Evolutionary conservation across 2,888 invertebrate species (phyloP).

Genomic region (Mimumesa dahlbomi): DNA sequence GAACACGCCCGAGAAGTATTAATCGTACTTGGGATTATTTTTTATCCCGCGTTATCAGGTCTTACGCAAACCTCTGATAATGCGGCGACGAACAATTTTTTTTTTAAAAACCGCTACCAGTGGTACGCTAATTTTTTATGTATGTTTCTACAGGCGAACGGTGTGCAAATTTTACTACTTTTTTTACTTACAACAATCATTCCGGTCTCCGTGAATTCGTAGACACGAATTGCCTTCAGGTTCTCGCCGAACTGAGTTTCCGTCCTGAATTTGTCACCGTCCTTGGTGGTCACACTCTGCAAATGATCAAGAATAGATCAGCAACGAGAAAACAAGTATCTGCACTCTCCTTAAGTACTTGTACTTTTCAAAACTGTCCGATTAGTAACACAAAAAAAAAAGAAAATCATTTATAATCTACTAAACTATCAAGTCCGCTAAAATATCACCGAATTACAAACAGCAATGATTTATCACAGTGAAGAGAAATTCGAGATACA

Average conservation of each 20-base stretch:
- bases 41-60: neutral
- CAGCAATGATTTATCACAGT: too few relatives aligned
- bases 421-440: too few relatives aligned
- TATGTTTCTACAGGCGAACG: neutral
- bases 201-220: conserved; percentile 75
- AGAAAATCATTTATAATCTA: too few relatives aligned
- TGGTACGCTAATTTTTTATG: neutral
- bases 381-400: too few relatives aligned
- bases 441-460: too few relatives aligned
- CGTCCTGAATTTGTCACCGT: conserved; percentile 71
- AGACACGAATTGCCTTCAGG: conserved; percentile 68
- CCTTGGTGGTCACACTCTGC: conserved; percentile 68
- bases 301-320: too few relatives aligned
- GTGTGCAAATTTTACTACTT: neutral
- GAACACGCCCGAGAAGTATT: neutral
- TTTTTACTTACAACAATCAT: conserved; percentile 73
- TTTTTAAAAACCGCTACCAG: too few relatives aligned
- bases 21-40: neutral
- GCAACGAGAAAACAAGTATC: too few relatives aligned
- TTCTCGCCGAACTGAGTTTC: conserved; percentile 67
- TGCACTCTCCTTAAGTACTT: too few relatives aligned
- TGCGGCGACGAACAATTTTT: neutral
- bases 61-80: neutral
- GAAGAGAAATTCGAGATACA: too few relatives aligned
- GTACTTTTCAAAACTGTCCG: too few relatives aligned